Percentiles rank a stretch among this genome's conserved stretches.
Evolutionary conservation across 2,888 invertebrate species (phyloP).

Genomic region (Crioceris asparagi): DNA sequence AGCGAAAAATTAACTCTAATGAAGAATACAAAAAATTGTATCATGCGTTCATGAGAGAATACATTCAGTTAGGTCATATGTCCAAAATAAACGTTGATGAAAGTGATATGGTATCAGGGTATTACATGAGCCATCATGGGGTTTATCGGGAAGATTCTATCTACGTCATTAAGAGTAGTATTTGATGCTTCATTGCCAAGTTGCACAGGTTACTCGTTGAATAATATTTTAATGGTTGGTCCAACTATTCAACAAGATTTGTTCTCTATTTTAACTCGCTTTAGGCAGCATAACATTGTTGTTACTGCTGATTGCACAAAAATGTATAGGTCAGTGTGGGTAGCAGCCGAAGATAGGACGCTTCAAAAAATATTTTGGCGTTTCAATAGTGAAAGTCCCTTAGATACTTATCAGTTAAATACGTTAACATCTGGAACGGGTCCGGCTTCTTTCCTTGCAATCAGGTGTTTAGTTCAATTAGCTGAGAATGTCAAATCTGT

Average conservation of each 20-base stretch:
- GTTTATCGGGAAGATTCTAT: conserved; percentile 5
- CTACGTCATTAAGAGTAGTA: conserved; percentile 1
- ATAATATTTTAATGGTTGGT: neutral
- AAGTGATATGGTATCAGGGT: conserved; percentile 1
- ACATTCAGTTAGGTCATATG: conserved; percentile 10
- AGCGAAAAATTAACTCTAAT: conserved; percentile 10
- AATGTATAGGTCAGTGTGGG: conserved; percentile 1
- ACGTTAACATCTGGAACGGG: neutral
- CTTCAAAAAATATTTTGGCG: conserved; percentile 3
- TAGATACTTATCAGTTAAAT: neutral
- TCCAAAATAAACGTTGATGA: conserved; percentile 1
- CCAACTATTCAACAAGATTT: neutral
- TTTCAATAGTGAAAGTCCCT: neutral
- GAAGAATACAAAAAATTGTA: conserved; percentile 10
- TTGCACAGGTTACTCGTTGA: neutral
- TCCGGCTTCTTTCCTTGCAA: conserved; percentile 1
- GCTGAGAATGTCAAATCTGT: neutral
- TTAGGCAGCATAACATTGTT: neutral
- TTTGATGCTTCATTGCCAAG: neutral
- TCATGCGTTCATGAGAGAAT: conserved; percentile 14
- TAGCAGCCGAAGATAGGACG: neutral
- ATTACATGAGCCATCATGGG: conserved; percentile 11
- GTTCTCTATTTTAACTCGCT: neutral
- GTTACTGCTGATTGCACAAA: conserved; percentile 2
- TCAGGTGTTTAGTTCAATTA: conserved; percentile 6